phyloP scores from a whole-genome alignment of 1,140 invertebrate genomes.

The Drosophila lacertosa region DNA sequence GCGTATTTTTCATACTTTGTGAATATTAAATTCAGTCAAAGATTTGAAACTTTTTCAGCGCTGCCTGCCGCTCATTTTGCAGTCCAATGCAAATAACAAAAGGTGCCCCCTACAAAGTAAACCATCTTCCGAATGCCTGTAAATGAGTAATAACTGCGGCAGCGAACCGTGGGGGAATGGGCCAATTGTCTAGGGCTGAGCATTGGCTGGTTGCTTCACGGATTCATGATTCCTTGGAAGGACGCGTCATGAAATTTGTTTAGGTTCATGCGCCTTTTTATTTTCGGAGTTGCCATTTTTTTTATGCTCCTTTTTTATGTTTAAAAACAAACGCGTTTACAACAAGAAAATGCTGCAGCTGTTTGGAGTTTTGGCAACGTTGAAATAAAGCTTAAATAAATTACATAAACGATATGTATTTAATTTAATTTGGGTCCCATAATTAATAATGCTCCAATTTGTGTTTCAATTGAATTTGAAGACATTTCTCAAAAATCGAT shows the following conservation, averaged over 20 bases:
- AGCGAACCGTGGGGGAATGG: constrained; percentile 17
- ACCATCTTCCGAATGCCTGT: constrained; percentile 58
- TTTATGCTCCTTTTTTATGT: too few species aligned
- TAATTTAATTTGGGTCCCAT: too few species aligned
- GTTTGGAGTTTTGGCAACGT: constrained; percentile 27
- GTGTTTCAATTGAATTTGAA: neutral
- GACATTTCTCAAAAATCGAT: constrained; percentile 24
- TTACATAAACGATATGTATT: too few species aligned
- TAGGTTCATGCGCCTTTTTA: constrained; percentile 46
- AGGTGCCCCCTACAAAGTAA: constrained; percentile 17
- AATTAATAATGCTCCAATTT: constrained; percentile 30
- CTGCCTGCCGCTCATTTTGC: constrained; percentile 55
- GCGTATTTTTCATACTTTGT: constrained; percentile 53
- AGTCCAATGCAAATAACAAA: constrained; percentile 72
- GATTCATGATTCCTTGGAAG: constrained; percentile 41
- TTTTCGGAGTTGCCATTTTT: constrained; percentile 6
- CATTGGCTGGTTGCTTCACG: neutral
- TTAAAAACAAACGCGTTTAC: constrained; percentile 7
- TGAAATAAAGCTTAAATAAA: constrained; percentile 33
- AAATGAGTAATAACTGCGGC: constrained; percentile 78
- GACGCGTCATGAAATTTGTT: constrained; percentile 60
- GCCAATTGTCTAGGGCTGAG: neutral
- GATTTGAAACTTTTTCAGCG: constrained; percentile 65
- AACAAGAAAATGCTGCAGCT: constrained; percentile 29
- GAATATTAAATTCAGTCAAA: constrained; percentile 72